Evolutionary conservation across 64 coral and sea anemone species (phyloP).

Genomic region (Orbicella faveolata): DNA sequence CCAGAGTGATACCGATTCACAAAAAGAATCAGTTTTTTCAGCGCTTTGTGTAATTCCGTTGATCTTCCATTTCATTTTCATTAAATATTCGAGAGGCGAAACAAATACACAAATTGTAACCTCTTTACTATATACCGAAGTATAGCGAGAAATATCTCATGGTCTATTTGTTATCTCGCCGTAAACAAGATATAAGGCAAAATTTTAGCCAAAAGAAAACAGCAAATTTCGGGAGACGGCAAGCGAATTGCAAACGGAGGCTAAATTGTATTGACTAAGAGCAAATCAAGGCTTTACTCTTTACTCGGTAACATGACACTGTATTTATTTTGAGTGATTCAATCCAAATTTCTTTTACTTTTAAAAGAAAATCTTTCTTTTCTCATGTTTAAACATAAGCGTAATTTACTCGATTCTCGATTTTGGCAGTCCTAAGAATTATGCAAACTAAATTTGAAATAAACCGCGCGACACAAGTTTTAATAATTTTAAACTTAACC

Average conservation of each 20-base stretch:
- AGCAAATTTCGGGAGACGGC: neutral
- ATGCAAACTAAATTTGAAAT: constrained; percentile 15
- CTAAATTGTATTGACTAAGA: neutral
- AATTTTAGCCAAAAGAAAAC: too few relatives aligned
- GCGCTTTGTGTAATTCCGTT: neutral
- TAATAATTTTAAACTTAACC: neutral
- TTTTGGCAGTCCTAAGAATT: neutral
- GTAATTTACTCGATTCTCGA: neutral
- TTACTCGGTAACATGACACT: neutral
- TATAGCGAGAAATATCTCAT: neutral
- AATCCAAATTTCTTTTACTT: neutral
- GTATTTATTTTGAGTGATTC: constrained; percentile 16
- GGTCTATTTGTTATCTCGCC: neutral
- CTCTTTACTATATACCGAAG: neutral
- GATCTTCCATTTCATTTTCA: constrained; percentile 17
- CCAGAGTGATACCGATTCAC: neutral
- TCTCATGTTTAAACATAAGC: constrained; percentile 1
- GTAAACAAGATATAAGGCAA: neutral
- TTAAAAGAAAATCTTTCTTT: neutral
- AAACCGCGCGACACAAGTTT: neutral
- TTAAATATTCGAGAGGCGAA: constrained; percentile 35
- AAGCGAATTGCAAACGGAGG: neutral
- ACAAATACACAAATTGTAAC: constrained; percentile 11
- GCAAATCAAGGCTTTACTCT: neutral
- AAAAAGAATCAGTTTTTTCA: neutral